phyloP scores from a whole-genome alignment of 2,888 invertebrate species.

The Habrosyne pyritoides region DNA sequence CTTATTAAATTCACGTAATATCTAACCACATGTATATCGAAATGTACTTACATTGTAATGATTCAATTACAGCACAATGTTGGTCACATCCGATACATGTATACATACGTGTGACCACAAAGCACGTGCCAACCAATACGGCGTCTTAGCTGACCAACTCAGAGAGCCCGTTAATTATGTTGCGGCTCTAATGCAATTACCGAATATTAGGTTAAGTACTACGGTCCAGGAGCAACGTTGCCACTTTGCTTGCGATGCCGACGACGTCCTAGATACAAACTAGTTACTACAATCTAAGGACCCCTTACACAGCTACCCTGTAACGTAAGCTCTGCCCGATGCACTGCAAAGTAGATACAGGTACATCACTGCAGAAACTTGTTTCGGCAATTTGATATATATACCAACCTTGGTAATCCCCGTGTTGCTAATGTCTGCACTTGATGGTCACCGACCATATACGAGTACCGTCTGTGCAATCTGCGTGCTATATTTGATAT shows the following conservation, averaged over 20 bases:
- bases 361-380: too few relatives aligned
- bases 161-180: conserved; percentile 72
- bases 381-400: too few relatives aligned
- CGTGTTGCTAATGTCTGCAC: too few relatives aligned
- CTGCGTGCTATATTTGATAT: too few relatives aligned
- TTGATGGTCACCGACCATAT: too few relatives aligned
- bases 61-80: not conserved
- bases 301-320: conserved; percentile 28
- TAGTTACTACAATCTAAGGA: conserved; percentile 53
- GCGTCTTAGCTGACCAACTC: conserved; percentile 66
- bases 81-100: not conserved
- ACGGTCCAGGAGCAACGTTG: conserved; percentile 51
- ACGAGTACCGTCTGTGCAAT: too few relatives aligned
- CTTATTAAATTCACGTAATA: too few relatives aligned
- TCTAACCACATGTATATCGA: too few relatives aligned
- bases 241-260: conserved; percentile 66
- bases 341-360: too few relatives aligned
- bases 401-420: too few relatives aligned
- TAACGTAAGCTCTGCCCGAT: conserved; percentile 16
- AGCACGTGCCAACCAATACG: conserved; percentile 59
- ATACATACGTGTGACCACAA: conserved; percentile 36
- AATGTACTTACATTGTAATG: not conserved
- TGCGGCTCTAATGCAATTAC: conserved; percentile 75
- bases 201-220: conserved; percentile 81
- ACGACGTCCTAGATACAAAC: conserved; percentile 59